phyloP scores from a whole-genome alignment of 2,797 vertebrate genomes.

The Syndactyla subalaris region DNA sequence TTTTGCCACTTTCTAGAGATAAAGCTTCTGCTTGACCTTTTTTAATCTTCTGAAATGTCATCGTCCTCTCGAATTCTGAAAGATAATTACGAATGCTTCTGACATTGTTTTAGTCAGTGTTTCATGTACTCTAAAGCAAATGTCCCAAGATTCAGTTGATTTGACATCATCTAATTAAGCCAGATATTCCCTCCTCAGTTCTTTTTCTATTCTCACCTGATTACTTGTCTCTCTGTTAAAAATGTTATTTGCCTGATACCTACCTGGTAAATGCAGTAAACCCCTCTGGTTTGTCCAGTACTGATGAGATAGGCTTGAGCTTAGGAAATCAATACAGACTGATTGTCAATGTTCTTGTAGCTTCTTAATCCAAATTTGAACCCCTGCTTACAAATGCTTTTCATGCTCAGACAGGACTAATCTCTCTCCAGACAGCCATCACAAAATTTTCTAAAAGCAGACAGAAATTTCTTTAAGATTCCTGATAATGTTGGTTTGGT shows the following conservation, averaged over 20 bases:
- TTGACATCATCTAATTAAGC: background rate
- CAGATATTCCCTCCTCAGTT: background rate
- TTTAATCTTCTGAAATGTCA: slow-evolving; percentile 25
- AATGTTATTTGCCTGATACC: background rate
- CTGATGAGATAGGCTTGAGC: background rate
- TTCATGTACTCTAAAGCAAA: background rate
- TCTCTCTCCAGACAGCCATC: background rate
- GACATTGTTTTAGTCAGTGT: background rate
- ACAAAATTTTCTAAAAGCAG: background rate
- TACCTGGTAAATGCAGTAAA: background rate
- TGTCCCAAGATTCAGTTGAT: background rate
- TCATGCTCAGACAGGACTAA: background rate
- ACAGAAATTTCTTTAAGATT: background rate
- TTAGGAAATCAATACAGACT: background rate
- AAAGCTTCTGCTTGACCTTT: slow-evolving; percentile 49
- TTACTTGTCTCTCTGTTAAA: background rate
- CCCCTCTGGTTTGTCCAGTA: background rate
- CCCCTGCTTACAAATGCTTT: background rate
- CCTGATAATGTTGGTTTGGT: background rate
- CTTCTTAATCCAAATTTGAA: background rate
- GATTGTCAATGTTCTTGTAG: background rate
- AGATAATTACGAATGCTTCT: background rate
- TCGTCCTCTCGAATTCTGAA: background rate
- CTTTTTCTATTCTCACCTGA: background rate
- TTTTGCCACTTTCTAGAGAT: background rate